A percentile compares a stretch with the other conserved stretches of the same genome.
Conservation (phyloP, 2,113 vertebrate species). For the Neodontobutis hainanensis region DNA sequence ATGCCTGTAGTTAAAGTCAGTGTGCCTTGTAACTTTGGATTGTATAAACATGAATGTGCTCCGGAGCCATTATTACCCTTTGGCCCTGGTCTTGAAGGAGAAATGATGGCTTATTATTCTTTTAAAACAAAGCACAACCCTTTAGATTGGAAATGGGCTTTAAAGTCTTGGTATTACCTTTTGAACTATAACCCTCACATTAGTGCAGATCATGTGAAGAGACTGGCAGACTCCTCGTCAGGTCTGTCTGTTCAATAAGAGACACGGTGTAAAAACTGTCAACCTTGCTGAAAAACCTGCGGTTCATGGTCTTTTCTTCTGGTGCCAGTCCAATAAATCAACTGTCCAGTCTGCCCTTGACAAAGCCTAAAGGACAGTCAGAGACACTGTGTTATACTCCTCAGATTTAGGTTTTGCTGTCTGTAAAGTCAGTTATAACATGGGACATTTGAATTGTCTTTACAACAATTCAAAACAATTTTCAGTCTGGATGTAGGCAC, state of each 20-base stretch:
- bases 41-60: no score
- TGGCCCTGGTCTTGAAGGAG: no score
- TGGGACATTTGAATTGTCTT: not conserved
- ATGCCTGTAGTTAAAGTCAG: no score
- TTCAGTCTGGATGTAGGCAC: no score
- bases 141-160: no score
- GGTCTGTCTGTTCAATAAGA: not conserved
- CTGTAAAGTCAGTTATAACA: not conserved
- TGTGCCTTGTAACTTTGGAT: no score
- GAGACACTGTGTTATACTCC: not conserved
- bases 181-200: no score
- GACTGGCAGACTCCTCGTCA: not conserved
- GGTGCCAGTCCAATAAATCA: slow-evolving; percentile 9
- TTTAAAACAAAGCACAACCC: no score
- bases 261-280: not conserved
- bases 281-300: not conserved
- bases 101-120: no score
- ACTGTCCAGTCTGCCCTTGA: slow-evolving; percentile 36
- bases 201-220: not conserved
- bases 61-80: no score
- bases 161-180: no score
- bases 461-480: no score
- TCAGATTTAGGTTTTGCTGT: slow-evolving; percentile 13
- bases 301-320: not conserved
- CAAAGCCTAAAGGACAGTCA: slow-evolving; percentile 36